Conservation (phyloP, 2,888 invertebrate species). For the Nomada hirtipes region DNA sequence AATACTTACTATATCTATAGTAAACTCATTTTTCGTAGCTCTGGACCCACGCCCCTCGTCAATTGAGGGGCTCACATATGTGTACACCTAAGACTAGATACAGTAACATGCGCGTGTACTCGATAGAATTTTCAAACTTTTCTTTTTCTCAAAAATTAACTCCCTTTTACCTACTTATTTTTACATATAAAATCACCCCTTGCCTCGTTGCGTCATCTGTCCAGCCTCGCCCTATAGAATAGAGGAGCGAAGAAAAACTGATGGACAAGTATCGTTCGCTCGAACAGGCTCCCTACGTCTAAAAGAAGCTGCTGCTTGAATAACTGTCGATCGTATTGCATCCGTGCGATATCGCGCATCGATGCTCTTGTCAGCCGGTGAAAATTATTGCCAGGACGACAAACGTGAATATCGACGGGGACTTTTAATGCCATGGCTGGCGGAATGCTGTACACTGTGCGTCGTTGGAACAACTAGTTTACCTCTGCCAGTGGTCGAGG, state of each 20-base stretch:
- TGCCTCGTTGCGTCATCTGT: no score
- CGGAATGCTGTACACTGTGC: conserved; percentile 55
- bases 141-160: no score
- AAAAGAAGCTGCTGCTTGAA: conserved; percentile 12
- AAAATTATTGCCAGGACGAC: conserved; percentile 62
- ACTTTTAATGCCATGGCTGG: conserved; percentile 54
- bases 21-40: no score
- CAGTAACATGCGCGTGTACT: no score
- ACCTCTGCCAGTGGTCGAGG: conserved; percentile 42
- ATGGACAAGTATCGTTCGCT: conserved; percentile 1
- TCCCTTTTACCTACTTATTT: no score
- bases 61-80: no score
- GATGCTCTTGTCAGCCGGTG: conserved; percentile 52
- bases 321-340: conserved; percentile 47
- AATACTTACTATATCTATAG: no score
- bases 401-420: conserved; percentile 61
- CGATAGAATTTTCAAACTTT: no score
- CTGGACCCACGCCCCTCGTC: no score
- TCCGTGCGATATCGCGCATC: conserved; percentile 57
- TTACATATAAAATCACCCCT: no score
- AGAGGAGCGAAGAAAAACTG: neutral
- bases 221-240: no score
- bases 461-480: conserved; percentile 65
- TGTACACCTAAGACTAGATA: no score
- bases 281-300: conserved; percentile 55